A percentile compares a stretch with the other conserved stretches of the same genome.
These are phyloP conservation scores for Epicampocera succincta DNA, from an alignment of 2,888 invertebrate species.

Conservation along the genomic window DNA sequence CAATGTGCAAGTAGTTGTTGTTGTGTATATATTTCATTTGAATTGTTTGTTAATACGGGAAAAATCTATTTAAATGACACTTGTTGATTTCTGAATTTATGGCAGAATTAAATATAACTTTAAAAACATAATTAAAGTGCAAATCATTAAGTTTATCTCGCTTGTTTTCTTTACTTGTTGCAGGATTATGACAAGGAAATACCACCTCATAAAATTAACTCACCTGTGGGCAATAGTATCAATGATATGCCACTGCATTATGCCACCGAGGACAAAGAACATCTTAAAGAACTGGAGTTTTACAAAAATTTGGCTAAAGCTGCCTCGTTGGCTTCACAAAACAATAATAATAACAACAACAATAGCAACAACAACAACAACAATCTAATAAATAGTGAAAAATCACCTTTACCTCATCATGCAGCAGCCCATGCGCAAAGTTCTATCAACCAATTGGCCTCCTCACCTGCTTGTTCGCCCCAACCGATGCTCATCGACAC, in stretches of 20 bases:
- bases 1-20: neutral
- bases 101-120: conserved; percentile 37
- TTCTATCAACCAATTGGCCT: conserved; percentile 40
- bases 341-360: conserved; percentile 65
- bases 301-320: conserved; percentile 80
- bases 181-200: conserved; percentile 81
- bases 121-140: neutral
- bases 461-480: conserved; percentile 70
- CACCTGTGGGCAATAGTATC: conserved; percentile 75
- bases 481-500: conserved; percentile 78
- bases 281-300: conserved; percentile 80
- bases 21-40: conserved; percentile 32
- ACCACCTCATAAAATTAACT: conserved; percentile 78
- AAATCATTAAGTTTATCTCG: neutral
- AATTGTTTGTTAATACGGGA: conserved; percentile 60
- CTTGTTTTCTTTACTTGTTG: conserved; percentile 62
- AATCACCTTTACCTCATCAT: conserved; percentile 70
- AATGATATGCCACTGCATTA: conserved; percentile 62
- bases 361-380: conserved; percentile 57
- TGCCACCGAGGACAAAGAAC: conserved; percentile 75
- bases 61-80: conserved; percentile 13
- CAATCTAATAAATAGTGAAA: conserved; percentile 69
- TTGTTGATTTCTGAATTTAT: conserved; percentile 51
- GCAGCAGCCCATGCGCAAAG: conserved; percentile 28
- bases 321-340: conserved; percentile 74